Conservation (phyloP, 2,888 invertebrate species). For the Drosophila sordidapex region DNA sequence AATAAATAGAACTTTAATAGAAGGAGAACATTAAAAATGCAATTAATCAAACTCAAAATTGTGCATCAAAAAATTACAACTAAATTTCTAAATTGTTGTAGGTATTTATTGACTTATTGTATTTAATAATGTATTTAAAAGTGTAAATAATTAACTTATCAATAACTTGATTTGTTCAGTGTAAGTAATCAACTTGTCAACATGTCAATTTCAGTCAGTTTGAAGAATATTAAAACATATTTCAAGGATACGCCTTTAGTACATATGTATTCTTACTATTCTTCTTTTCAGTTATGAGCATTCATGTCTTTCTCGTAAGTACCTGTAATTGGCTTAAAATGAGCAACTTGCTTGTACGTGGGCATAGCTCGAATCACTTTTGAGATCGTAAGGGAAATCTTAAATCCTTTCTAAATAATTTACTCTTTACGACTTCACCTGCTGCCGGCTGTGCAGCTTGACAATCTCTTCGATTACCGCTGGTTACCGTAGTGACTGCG, state of each 20-base stretch:
- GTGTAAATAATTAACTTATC: neutral
- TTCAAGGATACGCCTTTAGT: constrained; percentile 12
- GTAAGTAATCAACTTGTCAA: neutral
- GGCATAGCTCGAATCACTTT: constrained; percentile 10
- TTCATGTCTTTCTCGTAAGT: neutral
- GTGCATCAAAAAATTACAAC: neutral
- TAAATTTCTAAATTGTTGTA: neutral
- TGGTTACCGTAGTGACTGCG: constrained; percentile 67
- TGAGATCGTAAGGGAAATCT: constrained; percentile 47
- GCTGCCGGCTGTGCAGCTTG: constrained; percentile 45
- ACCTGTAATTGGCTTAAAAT: constrained; percentile 27
- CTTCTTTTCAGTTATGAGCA: constrained; percentile 2
- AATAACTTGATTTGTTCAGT: neutral
- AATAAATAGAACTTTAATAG: neutral
- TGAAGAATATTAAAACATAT: constrained; percentile 5
- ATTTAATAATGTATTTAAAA: too few relatives aligned
- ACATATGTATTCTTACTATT: neutral
- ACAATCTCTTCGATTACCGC: constrained; percentile 64
- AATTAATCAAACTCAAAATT: neutral
- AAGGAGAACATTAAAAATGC: neutral
- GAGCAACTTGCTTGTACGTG: constrained; percentile 36
- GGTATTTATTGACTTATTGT: neutral
- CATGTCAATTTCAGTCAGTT: neutral
- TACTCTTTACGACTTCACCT: constrained; percentile 44
- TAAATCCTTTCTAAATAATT: constrained; percentile 77